Conservation (phyloP, 2,113 vertebrate species). For the Callopanchax toddi region DNA sequence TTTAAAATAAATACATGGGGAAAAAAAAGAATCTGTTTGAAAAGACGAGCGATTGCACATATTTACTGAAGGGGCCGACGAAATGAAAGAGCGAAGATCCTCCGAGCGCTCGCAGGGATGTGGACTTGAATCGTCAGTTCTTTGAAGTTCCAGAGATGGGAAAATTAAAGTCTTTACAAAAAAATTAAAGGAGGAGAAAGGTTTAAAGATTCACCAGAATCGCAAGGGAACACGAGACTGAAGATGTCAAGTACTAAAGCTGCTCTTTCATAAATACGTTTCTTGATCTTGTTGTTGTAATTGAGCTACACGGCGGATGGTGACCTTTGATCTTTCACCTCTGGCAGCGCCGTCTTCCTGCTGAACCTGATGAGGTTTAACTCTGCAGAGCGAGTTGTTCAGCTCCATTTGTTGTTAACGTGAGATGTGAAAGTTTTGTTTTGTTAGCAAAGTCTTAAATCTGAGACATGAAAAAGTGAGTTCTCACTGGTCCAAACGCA, state of each 20-base stretch:
- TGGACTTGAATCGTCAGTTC: constrained; percentile 70
- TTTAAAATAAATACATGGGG: constrained; percentile 78
- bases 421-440: constrained; percentile 59
- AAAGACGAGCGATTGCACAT: constrained; percentile 76
- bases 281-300: constrained; percentile 35
- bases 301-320: constrained; percentile 7
- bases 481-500: constrained; percentile 60
- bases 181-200: constrained; percentile 67
- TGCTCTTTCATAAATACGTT: constrained; percentile 5
- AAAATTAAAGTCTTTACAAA: constrained; percentile 82
- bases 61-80: constrained; percentile 77
- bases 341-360: not conserved
- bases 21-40: constrained; percentile 76
- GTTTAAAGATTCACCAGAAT: constrained; percentile 50
- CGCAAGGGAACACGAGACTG: constrained; percentile 37
- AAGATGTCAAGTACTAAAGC: constrained; percentile 51
- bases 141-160: constrained; percentile 76
- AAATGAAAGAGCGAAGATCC: constrained; percentile 74
- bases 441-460: constrained; percentile 55
- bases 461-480: constrained; percentile 47
- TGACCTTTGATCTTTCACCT: constrained; percentile 39
- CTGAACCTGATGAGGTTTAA: constrained; percentile 15
- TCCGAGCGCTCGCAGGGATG: constrained; percentile 73
- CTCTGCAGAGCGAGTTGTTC: constrained; percentile 11
- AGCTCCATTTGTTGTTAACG: constrained; percentile 19